Conservation (phyloP, 2,888 invertebrate genomes). For the Aricia artaxerxes region DNA sequence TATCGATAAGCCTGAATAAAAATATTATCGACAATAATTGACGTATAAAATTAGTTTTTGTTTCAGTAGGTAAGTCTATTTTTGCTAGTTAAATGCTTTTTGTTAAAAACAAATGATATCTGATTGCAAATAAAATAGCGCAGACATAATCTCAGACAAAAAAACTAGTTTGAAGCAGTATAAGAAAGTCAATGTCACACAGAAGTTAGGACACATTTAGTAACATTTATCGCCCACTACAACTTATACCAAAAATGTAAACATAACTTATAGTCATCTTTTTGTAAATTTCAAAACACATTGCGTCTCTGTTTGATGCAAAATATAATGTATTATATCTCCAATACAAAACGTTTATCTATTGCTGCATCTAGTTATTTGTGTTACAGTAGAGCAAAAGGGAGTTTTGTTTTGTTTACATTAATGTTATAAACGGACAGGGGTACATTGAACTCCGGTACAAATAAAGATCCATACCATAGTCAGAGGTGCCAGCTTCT, state of each 20-base stretch:
- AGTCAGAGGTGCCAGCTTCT: slow-evolving; percentile 70
- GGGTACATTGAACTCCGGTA: slow-evolving; percentile 67
- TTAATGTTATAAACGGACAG: slow-evolving; percentile 36
- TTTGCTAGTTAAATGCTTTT: neutral
- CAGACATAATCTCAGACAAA: neutral
- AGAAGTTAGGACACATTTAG: neutral
- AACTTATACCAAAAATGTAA: neutral
- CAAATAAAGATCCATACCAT: slow-evolving; percentile 73
- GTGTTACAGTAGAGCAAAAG: neutral
- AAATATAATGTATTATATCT: neutral
- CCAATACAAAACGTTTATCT: neutral
- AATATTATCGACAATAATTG: neutral
- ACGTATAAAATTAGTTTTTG: neutral
- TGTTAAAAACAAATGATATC: slow-evolving; percentile 8
- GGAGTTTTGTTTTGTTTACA: neutral
- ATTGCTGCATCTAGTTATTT: neutral
- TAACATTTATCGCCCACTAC: neutral
- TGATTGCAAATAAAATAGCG: slow-evolving; percentile 8
- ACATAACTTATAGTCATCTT: neutral
- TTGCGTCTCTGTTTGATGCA: neutral
- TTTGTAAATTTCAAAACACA: neutral
- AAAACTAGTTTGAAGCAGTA: neutral
- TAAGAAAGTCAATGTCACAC: slow-evolving; percentile 7
- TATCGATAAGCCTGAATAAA: neutral
- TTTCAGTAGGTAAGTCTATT: neutral